Conservation (phyloP, 2,113 vertebrate species). For the Anarhynchus alexandrinus region DNA sequence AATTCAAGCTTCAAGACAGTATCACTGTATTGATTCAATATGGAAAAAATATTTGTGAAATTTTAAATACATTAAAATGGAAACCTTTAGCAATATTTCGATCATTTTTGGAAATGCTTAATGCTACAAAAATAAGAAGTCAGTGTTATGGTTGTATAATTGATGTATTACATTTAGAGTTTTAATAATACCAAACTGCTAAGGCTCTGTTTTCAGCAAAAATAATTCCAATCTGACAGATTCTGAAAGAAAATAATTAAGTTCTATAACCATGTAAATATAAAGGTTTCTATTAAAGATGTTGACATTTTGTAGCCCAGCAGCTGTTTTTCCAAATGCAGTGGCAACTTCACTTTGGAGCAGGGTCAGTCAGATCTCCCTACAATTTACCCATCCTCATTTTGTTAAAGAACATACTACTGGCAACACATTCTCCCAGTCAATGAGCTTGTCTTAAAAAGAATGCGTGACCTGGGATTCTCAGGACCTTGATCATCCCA, state of each 20-base stretch:
- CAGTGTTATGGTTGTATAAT: not conserved
- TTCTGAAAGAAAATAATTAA: not conserved
- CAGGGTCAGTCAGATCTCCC: not conserved
- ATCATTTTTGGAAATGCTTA: not conserved
- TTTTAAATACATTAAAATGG: not conserved
- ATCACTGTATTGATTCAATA: not conserved
- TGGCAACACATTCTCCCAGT: not conserved
- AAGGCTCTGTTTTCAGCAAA: not conserved
- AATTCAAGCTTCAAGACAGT: not conserved
- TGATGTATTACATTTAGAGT: not conserved
- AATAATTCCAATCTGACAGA: not conserved
- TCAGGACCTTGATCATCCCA: not conserved
- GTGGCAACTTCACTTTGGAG: not conserved
- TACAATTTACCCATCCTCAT: fast-evolving
- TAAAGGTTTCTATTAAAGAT: not conserved
- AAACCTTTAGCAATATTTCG: not conserved
- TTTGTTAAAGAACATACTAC: not conserved
- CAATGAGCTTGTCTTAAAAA: not conserved
- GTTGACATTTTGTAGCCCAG: not conserved
- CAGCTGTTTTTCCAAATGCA: not conserved
- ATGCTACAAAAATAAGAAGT: not conserved
- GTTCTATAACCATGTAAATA: not conserved
- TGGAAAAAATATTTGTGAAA: not conserved
- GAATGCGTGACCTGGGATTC: not conserved
- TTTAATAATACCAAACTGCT: not conserved